Evolutionary conservation across 2,888 invertebrate species (phyloP).

Genomic region (Temnothorax rugatulus): DNA sequence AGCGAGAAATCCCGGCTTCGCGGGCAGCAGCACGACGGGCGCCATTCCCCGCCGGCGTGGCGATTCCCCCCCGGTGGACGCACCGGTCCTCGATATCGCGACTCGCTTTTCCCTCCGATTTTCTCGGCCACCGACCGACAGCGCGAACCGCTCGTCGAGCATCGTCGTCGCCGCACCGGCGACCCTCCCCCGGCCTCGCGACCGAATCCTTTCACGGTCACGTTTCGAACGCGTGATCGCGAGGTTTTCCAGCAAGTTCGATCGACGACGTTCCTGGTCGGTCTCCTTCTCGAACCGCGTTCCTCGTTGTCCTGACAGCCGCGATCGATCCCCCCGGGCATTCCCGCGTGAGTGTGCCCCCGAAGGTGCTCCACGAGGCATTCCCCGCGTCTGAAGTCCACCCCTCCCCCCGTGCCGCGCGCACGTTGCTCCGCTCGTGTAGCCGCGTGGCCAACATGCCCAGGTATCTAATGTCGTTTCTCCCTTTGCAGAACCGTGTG

Average conservation of each 20-base stretch:
- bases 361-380: background rate
- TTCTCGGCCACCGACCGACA: background rate
- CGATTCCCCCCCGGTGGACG: slow-evolving; percentile 45
- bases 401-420: background rate
- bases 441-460: background rate
- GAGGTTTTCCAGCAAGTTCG: slow-evolving; percentile 51
- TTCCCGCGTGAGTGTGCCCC: background rate
- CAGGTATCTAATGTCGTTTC: background rate
- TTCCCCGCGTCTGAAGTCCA: too few species aligned
- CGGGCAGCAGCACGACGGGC: slow-evolving; percentile 59
- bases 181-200: background rate
- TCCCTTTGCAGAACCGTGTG: slow-evolving; percentile 56
- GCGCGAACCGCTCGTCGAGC: background rate
- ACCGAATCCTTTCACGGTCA: slow-evolving; percentile 50
- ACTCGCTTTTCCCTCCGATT: slow-evolving; percentile 44
- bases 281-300: background rate
- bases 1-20: slow-evolving; percentile 1
- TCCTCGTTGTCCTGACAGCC: background rate
- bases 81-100: slow-evolving; percentile 25
- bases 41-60: slow-evolving; percentile 67
- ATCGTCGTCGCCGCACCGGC: background rate
- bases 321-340: background rate
- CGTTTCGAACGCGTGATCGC: slow-evolving; percentile 63
- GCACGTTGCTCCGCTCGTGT: background rate
- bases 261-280: background rate